Base-by-base conservation (phyloP, 2,113 vertebrate genomes). In the Anarhynchus alexandrinus region DNA sequence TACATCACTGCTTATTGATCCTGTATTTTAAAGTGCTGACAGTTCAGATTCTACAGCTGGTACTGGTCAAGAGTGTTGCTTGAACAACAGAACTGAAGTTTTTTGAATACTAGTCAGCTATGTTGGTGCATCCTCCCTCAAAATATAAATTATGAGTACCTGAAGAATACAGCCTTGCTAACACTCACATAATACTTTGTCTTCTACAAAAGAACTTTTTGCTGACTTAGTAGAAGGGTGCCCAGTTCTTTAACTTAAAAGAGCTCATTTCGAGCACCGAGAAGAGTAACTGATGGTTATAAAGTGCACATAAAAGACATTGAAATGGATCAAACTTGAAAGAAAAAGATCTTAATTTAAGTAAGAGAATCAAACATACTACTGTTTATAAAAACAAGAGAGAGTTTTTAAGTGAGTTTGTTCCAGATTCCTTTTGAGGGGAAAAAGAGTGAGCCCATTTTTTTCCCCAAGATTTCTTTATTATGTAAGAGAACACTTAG, bases 121-220 rank as follows among this genome's bases (percentile, higher is more conserved):
- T 40, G 20, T 52, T n/a, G 85, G 9, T 69, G 49, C 22, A 42
- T 64, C 42, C 7, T 67, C 5, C 30, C 45, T 62, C 23, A 71
- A 52, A 69, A 81, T 29, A 54, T 17, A 62, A n/a, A 51, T 70
- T 73, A 42, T 36, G 23, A 42, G n/a, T 38, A 36, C 15, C 17
- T 52, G 36, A 78, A 92, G 20, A 78, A 49, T 57, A 59, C 22
- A 78, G 11, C 11, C 18, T 70, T 73, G 13, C 22, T 84, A 59
- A 51, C 6, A 15, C 11, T 85, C 0, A 1, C 5, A 17, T 32
- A 58, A 72, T 36, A 85, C 0, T 6, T 45, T 55, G 22, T 34
- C 19, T 66, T 71, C 17, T 52, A 8, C 27, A 70, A 36, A 27
- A 7, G 4, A 66, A 42, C 2, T 32, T 85, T 9, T 70, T 72